phyloP scores from a whole-genome alignment of 2,797 vertebrate species.

The Allobates femoralis region DNA sequence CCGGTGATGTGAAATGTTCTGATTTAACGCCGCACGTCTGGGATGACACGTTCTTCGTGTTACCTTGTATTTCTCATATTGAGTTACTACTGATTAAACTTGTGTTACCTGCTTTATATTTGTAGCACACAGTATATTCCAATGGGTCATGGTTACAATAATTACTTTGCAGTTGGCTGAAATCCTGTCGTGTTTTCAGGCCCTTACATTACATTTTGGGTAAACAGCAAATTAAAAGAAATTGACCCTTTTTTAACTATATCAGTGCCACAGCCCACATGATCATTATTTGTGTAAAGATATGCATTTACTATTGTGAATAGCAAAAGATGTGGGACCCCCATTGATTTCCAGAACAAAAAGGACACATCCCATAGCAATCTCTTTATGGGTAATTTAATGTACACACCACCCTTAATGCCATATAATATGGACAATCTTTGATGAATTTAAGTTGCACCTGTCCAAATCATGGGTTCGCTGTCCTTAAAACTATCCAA shows the following conservation, averaged over 20 bases:
- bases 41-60: slow-evolving; percentile 23
- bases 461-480: no score
- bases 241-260: background rate
- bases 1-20: background rate
- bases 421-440: no score
- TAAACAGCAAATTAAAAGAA: no score
- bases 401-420: no score
- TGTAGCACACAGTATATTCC: background rate
- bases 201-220: background rate
- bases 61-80: background rate
- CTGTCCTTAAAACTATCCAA: no score
- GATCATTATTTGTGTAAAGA: background rate
- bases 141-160: background rate
- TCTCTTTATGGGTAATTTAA: no score
- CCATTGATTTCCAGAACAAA: background rate
- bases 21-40: background rate
- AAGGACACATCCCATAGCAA: background rate
- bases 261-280: background rate
- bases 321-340: background rate
- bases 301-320: background rate
- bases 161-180: background rate
- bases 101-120: background rate
- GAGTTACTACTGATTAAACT: slow-evolving; percentile 14
- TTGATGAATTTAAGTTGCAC: no score
- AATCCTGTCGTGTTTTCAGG: background rate